Evolutionary conservation across 2,888 invertebrate species (phyloP), one percentile per base, ranked within the genome.

Genomic region (Anthrax anthrax): DNA sequence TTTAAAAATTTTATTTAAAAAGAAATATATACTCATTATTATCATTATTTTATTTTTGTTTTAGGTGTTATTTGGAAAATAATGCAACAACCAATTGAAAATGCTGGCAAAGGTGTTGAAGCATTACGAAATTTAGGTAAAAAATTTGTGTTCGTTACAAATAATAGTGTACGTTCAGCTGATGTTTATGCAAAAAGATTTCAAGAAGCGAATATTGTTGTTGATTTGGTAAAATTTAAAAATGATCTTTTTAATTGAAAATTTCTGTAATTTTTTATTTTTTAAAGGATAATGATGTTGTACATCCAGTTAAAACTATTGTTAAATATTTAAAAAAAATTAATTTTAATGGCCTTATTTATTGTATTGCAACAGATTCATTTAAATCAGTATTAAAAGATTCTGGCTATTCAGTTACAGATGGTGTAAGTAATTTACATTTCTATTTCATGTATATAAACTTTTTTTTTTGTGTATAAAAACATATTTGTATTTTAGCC

Each of bases 21-120:
- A n/a, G n/a, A n/a, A n/a, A 14, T 14, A 23, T 8, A 39, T 23
- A 12, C 6, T 14, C 18, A 23, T 23, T 4, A 8, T 4, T 14
- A 19, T 37, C 19, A 37, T 12, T 27, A 16, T 18, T 18, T 18
- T 18, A 34, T 27, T 23, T 32, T n/a, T 18, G 13, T 23, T 16
- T 16, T 44, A 74, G 74, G 74, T 47, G 75, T 74, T 4, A 54
- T 75, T 37, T 73, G 72, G 70, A 54, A 61, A 50, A 51, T 63
- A 1, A 51, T 60, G 37, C 55, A 60, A 1, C 60, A 65, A 8
- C 63, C 70, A 13, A 61, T 64, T 45, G 69, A 69, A 14, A 60
- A 61, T 14, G 62, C 69, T 2, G 53, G 63, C 0, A 58, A 64
- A 36, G 60, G 69, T 1, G 53, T 74, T 18, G 56, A 54, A 19